phyloP scores from a whole-genome alignment of 2,888 invertebrate species.

The Amblyteles armatorius region DNA sequence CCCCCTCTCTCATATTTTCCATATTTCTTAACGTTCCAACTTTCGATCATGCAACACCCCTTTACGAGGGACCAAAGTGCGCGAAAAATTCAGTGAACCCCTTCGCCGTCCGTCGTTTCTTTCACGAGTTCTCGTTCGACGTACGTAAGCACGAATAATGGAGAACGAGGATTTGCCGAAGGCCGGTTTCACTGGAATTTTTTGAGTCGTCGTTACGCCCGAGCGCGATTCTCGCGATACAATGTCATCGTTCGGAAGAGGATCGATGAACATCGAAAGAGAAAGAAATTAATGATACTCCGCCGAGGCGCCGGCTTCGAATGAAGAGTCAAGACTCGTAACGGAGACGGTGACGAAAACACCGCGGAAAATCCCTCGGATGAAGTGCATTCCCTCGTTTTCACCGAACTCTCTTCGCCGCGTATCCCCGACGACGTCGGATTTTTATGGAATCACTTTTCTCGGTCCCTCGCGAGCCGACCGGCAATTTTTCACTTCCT shows the following conservation, averaged over 20 bases:
- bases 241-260: slow-evolving; percentile 28
- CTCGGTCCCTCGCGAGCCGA: slow-evolving; percentile 11
- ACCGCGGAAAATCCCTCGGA: background rate
- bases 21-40: slow-evolving; percentile 45
- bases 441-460: slow-evolving; percentile 41
- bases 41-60: slow-evolving; percentile 38
- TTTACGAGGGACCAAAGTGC: slow-evolving; percentile 44
- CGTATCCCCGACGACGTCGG: background rate
- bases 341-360: background rate
- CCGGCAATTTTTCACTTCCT: slow-evolving; percentile 45
- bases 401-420: background rate
- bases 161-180: background rate
- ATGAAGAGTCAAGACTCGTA: background rate
- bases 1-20: slow-evolving; percentile 41
- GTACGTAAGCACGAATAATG: background rate
- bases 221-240: slow-evolving; percentile 51
- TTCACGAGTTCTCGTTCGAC: slow-evolving; percentile 20
- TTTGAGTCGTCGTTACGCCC: background rate
- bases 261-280: background rate
- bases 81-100: slow-evolving; percentile 15
- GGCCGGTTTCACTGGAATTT: background rate
- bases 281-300: background rate
- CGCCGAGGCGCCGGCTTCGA: background rate
- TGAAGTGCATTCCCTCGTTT: background rate
- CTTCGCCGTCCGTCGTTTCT: slow-evolving; percentile 3